These are phyloP conservation scores for Sylvicola cinctus DNA, from an alignment of 2,888 invertebrate species.

Conservation along the genomic window DNA sequence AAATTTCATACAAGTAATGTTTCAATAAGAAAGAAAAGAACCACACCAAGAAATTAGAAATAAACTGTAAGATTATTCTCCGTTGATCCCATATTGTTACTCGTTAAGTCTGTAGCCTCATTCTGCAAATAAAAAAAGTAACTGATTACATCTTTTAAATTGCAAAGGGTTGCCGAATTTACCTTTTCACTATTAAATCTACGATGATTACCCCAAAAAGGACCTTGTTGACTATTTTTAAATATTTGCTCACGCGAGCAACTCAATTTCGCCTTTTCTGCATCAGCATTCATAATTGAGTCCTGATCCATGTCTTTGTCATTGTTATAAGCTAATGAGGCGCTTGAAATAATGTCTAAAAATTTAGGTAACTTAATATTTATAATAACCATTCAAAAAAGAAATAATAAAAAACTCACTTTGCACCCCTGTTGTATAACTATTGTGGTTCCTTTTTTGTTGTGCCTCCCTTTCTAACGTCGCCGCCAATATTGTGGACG, in stretches of 20 bases:
- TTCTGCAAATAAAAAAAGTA: constrained; percentile 18
- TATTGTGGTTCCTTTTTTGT: constrained; percentile 22
- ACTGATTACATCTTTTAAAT: not conserved
- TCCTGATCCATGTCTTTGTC: not conserved
- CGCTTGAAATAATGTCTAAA: constrained; percentile 26
- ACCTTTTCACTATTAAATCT: constrained; percentile 3
- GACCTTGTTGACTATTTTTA: not conserved
- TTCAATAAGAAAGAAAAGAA: too few species aligned
- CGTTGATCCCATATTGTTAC: constrained; percentile 25
- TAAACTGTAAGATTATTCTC: constrained; percentile 37
- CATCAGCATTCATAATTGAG: not conserved
- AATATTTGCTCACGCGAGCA: not conserved
- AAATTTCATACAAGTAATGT: too few species aligned
- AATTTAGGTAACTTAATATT: not conserved
- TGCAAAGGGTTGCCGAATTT: not conserved
- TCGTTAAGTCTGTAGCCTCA: constrained; percentile 17
- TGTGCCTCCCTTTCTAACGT: constrained; percentile 25
- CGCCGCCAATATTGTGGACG: constrained; percentile 35
- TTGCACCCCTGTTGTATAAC: constrained; percentile 33
- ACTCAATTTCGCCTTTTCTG: not conserved
- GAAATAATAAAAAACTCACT: constrained; percentile 22
- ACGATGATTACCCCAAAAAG: not conserved
- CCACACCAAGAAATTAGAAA: constrained; percentile 25
- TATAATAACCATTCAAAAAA: not conserved
- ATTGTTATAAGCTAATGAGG: not conserved